Conservation (phyloP, 2,888 invertebrate species). For the Muscina levida region DNA sequence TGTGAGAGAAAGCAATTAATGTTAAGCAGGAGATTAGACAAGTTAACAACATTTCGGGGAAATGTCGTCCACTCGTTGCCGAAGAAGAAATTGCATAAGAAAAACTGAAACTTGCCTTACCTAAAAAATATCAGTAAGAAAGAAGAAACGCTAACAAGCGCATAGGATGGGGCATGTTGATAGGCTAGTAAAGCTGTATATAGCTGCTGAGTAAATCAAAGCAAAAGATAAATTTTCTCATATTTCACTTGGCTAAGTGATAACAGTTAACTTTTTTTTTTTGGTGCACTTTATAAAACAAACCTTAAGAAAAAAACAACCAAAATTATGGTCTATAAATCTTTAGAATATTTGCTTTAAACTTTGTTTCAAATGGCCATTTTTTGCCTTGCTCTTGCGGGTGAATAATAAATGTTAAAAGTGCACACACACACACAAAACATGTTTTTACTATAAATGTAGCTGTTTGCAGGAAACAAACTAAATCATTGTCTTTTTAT, state of each 20-base stretch:
- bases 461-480: too few species aligned
- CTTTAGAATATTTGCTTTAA: conserved; percentile 37
- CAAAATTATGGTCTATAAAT: conserved; percentile 47
- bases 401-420: too few species aligned
- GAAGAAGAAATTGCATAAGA: neutral
- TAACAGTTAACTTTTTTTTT: conserved; percentile 27
- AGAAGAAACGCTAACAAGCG: neutral
- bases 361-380: conserved; percentile 39
- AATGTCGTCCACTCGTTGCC: neutral
- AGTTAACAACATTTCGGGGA: conserved; percentile 60
- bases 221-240: conserved; percentile 12
- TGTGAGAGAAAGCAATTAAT: conserved; percentile 55
- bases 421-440: too few species aligned
- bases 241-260: conserved; percentile 22
- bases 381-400: neutral
- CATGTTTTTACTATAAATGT: too few species aligned
- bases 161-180: too few species aligned
- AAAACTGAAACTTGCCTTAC: too few species aligned
- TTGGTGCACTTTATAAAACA: neutral
- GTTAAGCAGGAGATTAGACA: conserved; percentile 59
- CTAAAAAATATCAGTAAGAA: neutral
- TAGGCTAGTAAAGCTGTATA: too few species aligned
- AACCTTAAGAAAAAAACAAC: neutral
- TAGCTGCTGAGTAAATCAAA: too few species aligned
- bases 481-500: conserved; percentile 47